A percentile compares a stretch with the other conserved stretches of the same genome.
Conservation (phyloP, 1,140 invertebrate genomes). For the Belonocnema kinseyi region DNA sequence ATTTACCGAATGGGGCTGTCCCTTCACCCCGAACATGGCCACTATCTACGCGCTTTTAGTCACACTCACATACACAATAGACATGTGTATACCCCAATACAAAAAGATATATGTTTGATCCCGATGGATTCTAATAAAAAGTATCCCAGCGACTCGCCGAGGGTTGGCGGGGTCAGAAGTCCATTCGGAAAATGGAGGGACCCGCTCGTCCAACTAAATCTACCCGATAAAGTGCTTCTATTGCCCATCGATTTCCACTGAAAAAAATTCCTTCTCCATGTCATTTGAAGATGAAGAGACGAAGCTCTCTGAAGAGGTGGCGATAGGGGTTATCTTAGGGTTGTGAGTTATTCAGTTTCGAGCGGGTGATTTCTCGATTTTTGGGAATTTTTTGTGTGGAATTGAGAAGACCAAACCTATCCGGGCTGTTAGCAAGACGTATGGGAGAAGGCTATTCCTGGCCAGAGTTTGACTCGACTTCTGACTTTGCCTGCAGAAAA, state of each 20-base stretch:
- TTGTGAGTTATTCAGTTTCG: not conserved
- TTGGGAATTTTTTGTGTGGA: constrained; percentile 49
- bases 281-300: constrained; percentile 35
- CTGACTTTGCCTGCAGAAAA: constrained; percentile 75
- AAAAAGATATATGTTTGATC: constrained; percentile 60
- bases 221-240: constrained; percentile 70
- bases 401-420: constrained; percentile 65
- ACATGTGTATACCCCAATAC: constrained; percentile 34
- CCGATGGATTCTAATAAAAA: constrained; percentile 74
- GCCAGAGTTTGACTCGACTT: constrained; percentile 74
- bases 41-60: constrained; percentile 39
- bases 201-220: constrained; percentile 73
- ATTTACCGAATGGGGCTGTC: constrained; percentile 73
- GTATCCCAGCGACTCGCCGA: constrained; percentile 65
- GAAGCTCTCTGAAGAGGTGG: not conserved
- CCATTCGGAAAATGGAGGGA: constrained; percentile 76
- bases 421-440: constrained; percentile 71
- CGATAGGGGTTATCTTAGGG: not conserved
- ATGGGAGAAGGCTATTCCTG: constrained; percentile 72
- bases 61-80: constrained; percentile 43
- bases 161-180: constrained; percentile 72
- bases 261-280: constrained; percentile 18
- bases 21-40: constrained; percentile 65
- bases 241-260: constrained; percentile 57
- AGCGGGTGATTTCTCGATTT: constrained; percentile 46